Evolutionary conservation across 2,888 invertebrate genomes (phyloP), one percentile per base, ranked within the genome.

Genomic region (Scaptomyza polygonia): DNA sequence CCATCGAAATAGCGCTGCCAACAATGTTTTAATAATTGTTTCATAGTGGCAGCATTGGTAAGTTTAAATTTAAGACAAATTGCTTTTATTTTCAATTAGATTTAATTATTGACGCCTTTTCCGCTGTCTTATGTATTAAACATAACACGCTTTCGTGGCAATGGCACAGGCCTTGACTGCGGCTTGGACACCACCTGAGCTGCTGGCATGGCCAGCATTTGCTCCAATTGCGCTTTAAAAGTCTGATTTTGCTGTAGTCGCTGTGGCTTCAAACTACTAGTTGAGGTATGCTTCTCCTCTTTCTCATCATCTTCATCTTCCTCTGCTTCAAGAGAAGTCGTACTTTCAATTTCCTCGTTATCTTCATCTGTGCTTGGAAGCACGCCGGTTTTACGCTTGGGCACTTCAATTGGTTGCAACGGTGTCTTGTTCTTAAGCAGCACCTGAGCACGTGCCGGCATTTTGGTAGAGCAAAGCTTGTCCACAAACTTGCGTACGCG

Each of bases 91-190:
- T 14, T 7, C 54, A 44, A 53, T 14, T 61, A 49, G 7, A 77
- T 67, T 9, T 66, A 67, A 2, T 77, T 64, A 29, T 72, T 52
- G 0, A 48, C 36, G 14, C 56, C 71, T 48, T 66, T 73, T 0
- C 59, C 72, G 36, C 66, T 69, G 16, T 27, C 49, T 4, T 64
- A 11, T 6, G 73, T 79, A 48, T 82, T 85, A 47, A 91, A 91
- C 89, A 91, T 89, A 5, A 91, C 91, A 5, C 88, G 88, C 55
- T 91, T 91, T 5, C 92, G 88, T 8, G 91, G 91, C 47, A 90
- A 29, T 0, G 92, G 91, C 3, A 91, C 72, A 0, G 91, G 91
- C 29, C 70, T 77, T 11, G 56, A 14, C 25, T 45, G 47, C 16
- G 69, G 32, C 9, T 55, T 72, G 27, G 59, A 52, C 43, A 12